Evolutionary conservation across 1,140 invertebrate genomes (phyloP).

Genomic region (Aporrectodea caliginosa): DNA sequence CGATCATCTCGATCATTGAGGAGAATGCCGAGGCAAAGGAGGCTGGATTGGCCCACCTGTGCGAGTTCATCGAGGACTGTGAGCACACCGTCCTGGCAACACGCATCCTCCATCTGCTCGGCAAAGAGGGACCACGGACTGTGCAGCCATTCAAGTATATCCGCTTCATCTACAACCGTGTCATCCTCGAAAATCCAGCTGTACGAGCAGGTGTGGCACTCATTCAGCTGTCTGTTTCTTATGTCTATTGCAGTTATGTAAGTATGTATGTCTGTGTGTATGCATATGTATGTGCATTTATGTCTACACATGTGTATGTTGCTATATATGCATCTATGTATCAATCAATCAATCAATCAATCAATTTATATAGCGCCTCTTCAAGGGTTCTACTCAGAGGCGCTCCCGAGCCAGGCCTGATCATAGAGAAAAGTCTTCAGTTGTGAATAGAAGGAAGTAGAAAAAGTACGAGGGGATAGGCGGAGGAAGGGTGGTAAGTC

Average conservation of each 20-base stretch:
- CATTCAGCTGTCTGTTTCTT: slow-evolving; percentile 23
- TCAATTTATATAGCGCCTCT: no score
- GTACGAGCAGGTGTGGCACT: slow-evolving; percentile 79
- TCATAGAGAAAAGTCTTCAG: no score
- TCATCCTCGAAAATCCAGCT: slow-evolving; percentile 91
- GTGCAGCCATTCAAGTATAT: slow-evolving; percentile 93
- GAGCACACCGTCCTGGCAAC: slow-evolving; percentile 97
- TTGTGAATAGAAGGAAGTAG: no score
- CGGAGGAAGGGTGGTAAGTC: no score
- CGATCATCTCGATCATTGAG: slow-evolving; percentile 95
- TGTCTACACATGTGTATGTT: no score
- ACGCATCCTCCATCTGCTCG: slow-evolving; percentile 91
- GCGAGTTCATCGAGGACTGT: slow-evolving; percentile 99
- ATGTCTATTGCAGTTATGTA: not conserved
- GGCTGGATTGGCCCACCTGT: slow-evolving; percentile 90
- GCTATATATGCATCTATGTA: no score
- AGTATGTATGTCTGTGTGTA: no score
- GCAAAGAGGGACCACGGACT: slow-evolving; percentile 91
- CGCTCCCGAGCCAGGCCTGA: no score
- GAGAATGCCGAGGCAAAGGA: slow-evolving; percentile 94
- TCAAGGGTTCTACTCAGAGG: no score
- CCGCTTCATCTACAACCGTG: slow-evolving; percentile 96
- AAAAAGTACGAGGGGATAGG: no score
- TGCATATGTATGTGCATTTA: no score
- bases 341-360: no score